A percentile compares a stretch with the other conserved stretches of the same genome.
These are phyloP conservation scores for Sebastes cheni DNA, from an alignment of 2,797 vertebrate genomes.

Conservation along the genomic window DNA sequence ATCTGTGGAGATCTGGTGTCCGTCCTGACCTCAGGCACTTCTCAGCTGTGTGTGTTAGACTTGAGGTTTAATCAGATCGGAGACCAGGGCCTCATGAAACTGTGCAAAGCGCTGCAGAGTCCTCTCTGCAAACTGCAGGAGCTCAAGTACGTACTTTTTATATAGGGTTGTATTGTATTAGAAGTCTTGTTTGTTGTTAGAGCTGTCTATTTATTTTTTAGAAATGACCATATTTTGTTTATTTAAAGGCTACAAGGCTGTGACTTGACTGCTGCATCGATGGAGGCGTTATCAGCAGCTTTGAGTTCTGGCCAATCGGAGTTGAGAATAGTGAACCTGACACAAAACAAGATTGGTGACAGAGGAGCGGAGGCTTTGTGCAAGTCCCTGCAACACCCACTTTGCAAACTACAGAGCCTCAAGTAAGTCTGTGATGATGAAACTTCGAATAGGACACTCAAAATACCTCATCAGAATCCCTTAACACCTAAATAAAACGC, in stretches of 20 bases:
- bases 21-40: conserved; percentile 67
- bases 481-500: background rate
- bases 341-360: conserved; percentile 74
- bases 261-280: conserved; percentile 76
- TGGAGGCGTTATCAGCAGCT: conserved; percentile 76
- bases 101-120: conserved; percentile 81
- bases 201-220: background rate
- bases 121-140: conserved; percentile 77
- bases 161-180: background rate
- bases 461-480: background rate
- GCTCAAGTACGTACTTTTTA: conserved; percentile 78
- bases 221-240: background rate
- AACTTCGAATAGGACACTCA: background rate
- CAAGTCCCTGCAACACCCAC: conserved; percentile 77
- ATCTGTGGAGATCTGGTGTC: conserved; percentile 80
- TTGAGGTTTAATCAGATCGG: conserved; percentile 79
- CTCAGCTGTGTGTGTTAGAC: conserved; percentile 78
- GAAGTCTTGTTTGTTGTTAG: background rate
- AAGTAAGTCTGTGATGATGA: conserved; percentile 42
- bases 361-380: conserved; percentile 75
- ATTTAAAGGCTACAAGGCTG: conserved; percentile 79
- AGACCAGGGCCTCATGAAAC: conserved; percentile 77
- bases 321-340: conserved; percentile 81
- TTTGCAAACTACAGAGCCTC: conserved; percentile 72
- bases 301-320: conserved; percentile 73